These are phyloP conservation scores for Tenodera sinensis DNA, from an alignment of 2,888 invertebrate species.

Conservation along the genomic window DNA sequence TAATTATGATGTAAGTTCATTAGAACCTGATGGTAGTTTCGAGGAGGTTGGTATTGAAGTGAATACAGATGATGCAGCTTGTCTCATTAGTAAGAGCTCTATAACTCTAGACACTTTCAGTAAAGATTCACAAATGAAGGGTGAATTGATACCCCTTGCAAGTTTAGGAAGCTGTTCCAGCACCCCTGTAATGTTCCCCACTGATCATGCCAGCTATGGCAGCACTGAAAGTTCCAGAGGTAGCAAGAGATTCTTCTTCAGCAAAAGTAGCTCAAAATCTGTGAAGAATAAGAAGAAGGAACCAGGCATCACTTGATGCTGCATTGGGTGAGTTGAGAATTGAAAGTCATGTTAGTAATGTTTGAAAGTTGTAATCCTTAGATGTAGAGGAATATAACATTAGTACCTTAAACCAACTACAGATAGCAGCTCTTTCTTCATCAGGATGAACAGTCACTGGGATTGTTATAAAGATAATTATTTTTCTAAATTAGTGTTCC, in stretches of 20 bases:
- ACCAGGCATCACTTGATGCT: constrained; percentile 28
- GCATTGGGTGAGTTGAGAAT: constrained; percentile 28
- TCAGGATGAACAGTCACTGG: background rate
- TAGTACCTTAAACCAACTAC: background rate
- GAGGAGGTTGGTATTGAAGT: background rate
- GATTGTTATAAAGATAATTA: too few relatives aligned
- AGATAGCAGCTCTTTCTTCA: background rate
- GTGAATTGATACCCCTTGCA: background rate
- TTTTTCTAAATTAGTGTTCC: too few relatives aligned
- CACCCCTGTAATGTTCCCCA: background rate
- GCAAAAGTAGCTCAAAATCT: background rate
- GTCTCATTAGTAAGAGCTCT: background rate
- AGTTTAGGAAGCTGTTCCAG: background rate
- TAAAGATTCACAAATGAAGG: background rate
- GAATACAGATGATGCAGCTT: background rate
- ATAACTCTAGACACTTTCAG: background rate
- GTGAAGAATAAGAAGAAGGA: constrained; percentile 12
- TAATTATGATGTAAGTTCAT: background rate
- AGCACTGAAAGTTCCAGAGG: constrained; percentile 4
- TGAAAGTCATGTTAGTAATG: background rate
- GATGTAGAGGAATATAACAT: background rate
- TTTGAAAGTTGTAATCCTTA: background rate
- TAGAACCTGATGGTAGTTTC: background rate
- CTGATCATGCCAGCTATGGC: background rate
- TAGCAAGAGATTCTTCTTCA: background rate